Base-by-base conservation (phyloP, 2,113 vertebrate genomes). In the Oncorhynchus gorbuscha region DNA sequence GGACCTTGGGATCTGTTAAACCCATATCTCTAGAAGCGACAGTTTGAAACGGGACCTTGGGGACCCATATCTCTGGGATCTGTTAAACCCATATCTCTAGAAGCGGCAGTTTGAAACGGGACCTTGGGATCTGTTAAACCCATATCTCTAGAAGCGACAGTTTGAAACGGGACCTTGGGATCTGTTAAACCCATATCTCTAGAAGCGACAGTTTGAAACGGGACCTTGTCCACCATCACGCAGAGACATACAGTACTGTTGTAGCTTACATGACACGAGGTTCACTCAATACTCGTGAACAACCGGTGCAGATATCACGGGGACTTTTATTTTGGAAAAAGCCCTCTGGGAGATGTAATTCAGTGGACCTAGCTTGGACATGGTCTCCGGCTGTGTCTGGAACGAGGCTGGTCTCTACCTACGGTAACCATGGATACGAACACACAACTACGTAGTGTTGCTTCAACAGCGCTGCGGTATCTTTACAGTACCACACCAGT, bases 241-340 rank as follows among this genome's bases (percentile, higher is more conserved):
- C 66, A 28, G 3, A 32, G 1, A 32, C 66, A 68, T 30, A 68
- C 9, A 32, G 66, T 35, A 11, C 20, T 66, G 12, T 24, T 12
- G 11, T 66, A 24, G 20, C 64, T 35, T 35, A 32, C 18, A 18
- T 32, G 66, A 32, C 30, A 1, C 18, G 6, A 35, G 13, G 28
- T 39, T 39, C 22, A 32, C 8, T 70, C 32, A 5, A 20, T 8
- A 0, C 61, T 59, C 0, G n/a, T 64, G 18, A 48, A 48, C n/a
- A 24, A 49, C 39, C 24, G 18, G 20, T 22, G 18, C 20, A 20
- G 35, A 18, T 49, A 71, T 75, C 35, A 45, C 67, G n/a, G 48
- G 59, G 45, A 35, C 75, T 6, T 71, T 68, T 71, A 30, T 69
- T 45, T 77, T 83, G 72, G 55, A 74, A 78, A 72, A 70, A 74